Conservation (phyloP, 2,888 invertebrate genomes). For the Girardia tigrina region DNA sequence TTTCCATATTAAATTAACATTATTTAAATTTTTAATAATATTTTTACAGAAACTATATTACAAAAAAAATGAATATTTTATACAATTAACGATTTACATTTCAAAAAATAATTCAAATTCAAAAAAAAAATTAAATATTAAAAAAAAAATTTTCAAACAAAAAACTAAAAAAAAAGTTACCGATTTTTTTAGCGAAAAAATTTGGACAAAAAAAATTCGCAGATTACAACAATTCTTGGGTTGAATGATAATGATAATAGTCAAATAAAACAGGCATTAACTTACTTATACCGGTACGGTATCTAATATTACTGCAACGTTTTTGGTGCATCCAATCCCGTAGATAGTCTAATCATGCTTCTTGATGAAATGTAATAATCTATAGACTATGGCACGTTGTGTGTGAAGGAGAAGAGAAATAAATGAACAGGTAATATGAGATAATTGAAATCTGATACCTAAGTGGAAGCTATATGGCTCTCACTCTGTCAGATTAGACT, state of each 20-base stretch:
- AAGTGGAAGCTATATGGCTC: conserved; percentile 20
- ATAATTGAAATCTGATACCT: conserved; percentile 18
- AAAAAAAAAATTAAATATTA: too few relatives aligned
- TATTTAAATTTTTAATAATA: too few relatives aligned
- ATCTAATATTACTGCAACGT: conserved; percentile 23
- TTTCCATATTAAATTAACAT: too few relatives aligned
- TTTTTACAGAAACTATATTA: too few relatives aligned
- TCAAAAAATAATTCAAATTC: too few relatives aligned
- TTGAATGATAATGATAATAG: conserved; percentile 14
- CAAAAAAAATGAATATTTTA: too few relatives aligned
- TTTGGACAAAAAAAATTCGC: too few relatives aligned
- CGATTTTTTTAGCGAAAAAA: not conserved
- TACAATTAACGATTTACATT: too few relatives aligned
- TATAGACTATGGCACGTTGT: conserved; percentile 23
- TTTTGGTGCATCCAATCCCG: conserved; percentile 23
- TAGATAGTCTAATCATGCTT: conserved; percentile 17
- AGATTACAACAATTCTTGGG: conserved; percentile 9
- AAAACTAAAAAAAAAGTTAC: not conserved
- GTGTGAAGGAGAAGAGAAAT: conserved; percentile 23
- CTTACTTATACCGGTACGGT: conserved; percentile 18
- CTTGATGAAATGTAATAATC: conserved; percentile 18
- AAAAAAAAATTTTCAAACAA: not conserved
- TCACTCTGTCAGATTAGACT: conserved; percentile 23
- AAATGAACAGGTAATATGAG: conserved; percentile 23
- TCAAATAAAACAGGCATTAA: conserved; percentile 23